These are phyloP conservation scores for Zoroaster sp. DNA, from an alignment of 53 echinoderm and acorn worm genomes.

Conservation along the genomic window DNA sequence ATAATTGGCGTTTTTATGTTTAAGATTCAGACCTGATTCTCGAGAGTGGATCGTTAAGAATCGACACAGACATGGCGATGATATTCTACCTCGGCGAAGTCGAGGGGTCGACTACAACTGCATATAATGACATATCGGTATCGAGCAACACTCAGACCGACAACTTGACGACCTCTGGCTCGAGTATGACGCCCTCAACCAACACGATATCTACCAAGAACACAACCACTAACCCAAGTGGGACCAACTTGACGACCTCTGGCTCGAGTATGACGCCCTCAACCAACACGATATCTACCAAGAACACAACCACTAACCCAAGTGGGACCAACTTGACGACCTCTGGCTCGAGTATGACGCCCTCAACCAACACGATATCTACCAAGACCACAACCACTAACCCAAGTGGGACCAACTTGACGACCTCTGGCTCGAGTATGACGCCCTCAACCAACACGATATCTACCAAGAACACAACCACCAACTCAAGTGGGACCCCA, in stretches of 20 bases:
- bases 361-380: not conserved
- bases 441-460: not conserved
- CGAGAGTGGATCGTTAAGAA: constrained; percentile 3
- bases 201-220: not conserved
- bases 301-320: too few relatives aligned
- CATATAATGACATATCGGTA: not conserved
- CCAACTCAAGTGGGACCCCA: too few relatives aligned
- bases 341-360: not conserved
- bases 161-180: not conserved
- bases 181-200: not conserved
- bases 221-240: not conserved
- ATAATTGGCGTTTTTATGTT: too few relatives aligned
- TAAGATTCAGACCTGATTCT: constrained; percentile 43
- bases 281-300: not conserved
- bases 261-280: not conserved
- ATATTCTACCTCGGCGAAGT: not conserved
- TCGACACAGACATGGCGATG: constrained; percentile 36
- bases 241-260: not conserved
- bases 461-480: too few relatives aligned
- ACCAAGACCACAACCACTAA: too few relatives aligned
- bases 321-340: not conserved
- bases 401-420: not conserved
- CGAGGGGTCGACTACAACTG: not conserved
- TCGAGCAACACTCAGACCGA: not conserved
- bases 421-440: not conserved